Conservation (phyloP, 2,888 invertebrate genomes). For the Watsonalla binaria region DNA sequence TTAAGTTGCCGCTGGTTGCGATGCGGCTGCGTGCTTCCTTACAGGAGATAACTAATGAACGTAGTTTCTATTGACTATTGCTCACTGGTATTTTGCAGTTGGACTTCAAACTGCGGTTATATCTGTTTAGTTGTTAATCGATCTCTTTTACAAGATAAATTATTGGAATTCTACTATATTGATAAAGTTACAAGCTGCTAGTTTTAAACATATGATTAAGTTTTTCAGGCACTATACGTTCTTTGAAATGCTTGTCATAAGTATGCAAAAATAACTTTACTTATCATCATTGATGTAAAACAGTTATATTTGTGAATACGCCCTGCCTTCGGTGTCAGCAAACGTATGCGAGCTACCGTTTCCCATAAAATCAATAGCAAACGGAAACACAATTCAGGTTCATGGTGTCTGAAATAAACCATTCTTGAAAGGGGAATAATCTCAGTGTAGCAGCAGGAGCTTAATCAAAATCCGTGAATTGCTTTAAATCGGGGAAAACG, state of each 20-base stretch:
- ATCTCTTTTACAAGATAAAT: neutral
- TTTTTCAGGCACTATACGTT: too few species aligned
- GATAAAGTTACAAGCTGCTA: too few species aligned
- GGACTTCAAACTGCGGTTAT: conserved; percentile 5
- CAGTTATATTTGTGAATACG: too few species aligned
- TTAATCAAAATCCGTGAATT: conserved; percentile 78
- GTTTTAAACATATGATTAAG: too few species aligned
- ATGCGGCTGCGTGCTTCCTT: conserved; percentile 37
- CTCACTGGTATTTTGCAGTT: conserved; percentile 30
- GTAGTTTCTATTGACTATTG: conserved; percentile 52
- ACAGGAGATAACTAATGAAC: conserved; percentile 59
- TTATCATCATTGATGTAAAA: too few species aligned
- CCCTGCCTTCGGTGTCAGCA: conserved; percentile 28
- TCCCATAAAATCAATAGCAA: conserved; percentile 65
- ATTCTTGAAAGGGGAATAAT: conserved; percentile 79
- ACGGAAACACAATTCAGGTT: conserved; percentile 76
- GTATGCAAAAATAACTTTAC: too few species aligned
- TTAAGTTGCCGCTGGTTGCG: conserved; percentile 59
- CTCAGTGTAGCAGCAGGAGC: conserved; percentile 73
- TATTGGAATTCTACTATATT: too few species aligned
- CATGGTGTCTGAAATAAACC: conserved; percentile 76
- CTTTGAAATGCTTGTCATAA: too few species aligned
- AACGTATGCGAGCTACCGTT: conserved; percentile 22
- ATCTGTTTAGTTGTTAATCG: neutral
- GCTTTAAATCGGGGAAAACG: conserved; percentile 79